Conservation (phyloP, 2,797 vertebrate species). For the Cossypha polioptera region DNA sequence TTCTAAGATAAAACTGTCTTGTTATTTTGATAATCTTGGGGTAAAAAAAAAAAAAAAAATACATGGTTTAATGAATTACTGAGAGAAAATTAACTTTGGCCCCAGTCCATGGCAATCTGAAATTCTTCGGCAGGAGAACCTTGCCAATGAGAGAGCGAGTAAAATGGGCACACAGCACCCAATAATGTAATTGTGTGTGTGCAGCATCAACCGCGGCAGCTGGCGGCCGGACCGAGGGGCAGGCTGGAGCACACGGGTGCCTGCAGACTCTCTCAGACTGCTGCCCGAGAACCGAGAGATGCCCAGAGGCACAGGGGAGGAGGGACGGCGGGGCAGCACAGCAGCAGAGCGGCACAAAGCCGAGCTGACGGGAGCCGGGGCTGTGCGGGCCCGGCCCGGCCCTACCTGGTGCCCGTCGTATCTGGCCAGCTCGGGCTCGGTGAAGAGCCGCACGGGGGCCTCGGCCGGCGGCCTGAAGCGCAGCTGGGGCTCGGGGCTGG, state of each 20-base stretch:
- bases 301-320: rapidly evolving
- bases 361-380: too few species aligned
- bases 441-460: slow-evolving; percentile 85
- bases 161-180: rapidly evolving
- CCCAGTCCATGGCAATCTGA: rapidly evolving
- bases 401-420: slow-evolving; percentile 87
- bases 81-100: background rate
- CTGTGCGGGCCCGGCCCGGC: background rate
- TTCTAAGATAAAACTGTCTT: too few species aligned
- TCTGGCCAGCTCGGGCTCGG: slow-evolving; percentile 85
- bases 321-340: background rate
- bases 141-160: rapidly evolving
- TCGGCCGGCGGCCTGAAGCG: slow-evolving; percentile 38
- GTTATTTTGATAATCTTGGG: too few species aligned
- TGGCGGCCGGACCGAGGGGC: background rate
- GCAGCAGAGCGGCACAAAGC: background rate
- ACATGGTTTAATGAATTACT: too few species aligned
- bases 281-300: rapidly evolving
- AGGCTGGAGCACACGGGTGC: rapidly evolving
- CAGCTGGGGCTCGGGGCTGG: background rate
- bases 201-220: rapidly evolving
- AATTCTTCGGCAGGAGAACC: background rate
- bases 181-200: rapidly evolving
- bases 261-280: rapidly evolving
- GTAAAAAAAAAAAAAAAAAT: too few species aligned